Evolutionary conservation across 2,113 vertebrate species (phyloP).

Genomic region (Odontesthes bonariensis): DNA sequence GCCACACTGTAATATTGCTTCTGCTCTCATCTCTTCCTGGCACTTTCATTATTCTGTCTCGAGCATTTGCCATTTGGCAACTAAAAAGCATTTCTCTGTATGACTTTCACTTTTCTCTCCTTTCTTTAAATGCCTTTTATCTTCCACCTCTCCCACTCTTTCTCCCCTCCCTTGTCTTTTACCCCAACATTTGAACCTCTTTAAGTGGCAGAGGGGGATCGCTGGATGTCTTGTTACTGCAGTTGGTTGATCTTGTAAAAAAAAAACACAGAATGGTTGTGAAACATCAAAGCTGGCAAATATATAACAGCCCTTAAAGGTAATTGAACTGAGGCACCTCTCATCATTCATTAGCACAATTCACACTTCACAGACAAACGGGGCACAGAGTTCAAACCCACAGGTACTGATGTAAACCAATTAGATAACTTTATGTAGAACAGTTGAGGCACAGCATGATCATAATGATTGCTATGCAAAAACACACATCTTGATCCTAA

Average conservation of each 20-base stretch:
- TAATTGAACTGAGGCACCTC: conserved; percentile 33
- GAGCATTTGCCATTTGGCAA: conserved; percentile 17
- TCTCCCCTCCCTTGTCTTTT: conserved; percentile 27
- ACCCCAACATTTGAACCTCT: conserved; percentile 21
- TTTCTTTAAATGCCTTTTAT: conserved; percentile 32
- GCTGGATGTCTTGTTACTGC: conserved; percentile 49
- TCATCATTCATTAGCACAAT: conserved; percentile 65
- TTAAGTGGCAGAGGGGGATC: conserved; percentile 47
- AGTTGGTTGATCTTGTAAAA: conserved; percentile 63
- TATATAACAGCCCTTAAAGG: conserved; percentile 47
- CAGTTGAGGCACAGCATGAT: conserved; percentile 23
- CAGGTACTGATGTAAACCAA: conserved; percentile 68
- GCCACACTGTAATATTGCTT: neutral
- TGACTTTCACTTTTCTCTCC: conserved; percentile 23
- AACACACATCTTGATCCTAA: conserved; percentile 55
- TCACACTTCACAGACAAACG: conserved; percentile 37
- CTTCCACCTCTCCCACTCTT: neutral
- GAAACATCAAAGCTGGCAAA: conserved; percentile 66
- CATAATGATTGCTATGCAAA: conserved; percentile 60
- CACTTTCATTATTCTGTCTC: neutral
- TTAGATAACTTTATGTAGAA: conserved; percentile 57
- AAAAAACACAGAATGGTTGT: conserved; percentile 28
- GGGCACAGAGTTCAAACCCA: conserved; percentile 43
- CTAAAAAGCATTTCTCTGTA: conserved; percentile 19
- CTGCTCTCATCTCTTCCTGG: neutral